A percentile compares a stretch with the other conserved stretches of the same genome.
Evolutionary conservation across 1,140 invertebrate genomes (phyloP).

Genomic region (Stegodyphus dumicola): DNA sequence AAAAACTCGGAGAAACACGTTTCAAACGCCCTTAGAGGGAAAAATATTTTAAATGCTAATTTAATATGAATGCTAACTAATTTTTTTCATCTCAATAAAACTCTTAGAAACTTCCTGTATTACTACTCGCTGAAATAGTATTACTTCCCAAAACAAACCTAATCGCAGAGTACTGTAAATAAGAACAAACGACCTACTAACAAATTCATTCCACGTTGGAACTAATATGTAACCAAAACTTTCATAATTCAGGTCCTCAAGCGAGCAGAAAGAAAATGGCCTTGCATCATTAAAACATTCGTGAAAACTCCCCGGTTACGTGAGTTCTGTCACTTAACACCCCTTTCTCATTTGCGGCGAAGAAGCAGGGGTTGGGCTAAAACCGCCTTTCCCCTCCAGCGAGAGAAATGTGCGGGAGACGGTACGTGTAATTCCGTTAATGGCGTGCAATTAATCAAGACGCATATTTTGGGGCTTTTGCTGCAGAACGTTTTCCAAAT

Average conservation of each 20-base stretch:
- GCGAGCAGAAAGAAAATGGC: neutral
- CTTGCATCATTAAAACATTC: neutral
- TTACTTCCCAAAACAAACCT: neutral
- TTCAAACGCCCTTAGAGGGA: no score
- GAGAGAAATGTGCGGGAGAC: neutral
- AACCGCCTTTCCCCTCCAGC: no score
- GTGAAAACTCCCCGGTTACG: neutral
- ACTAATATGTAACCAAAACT: neutral
- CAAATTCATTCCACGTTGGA: neutral
- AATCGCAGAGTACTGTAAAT: neutral
- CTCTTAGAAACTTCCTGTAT: no score
- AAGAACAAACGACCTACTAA: neutral
- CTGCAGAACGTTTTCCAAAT: no score
- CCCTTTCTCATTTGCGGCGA: neutral
- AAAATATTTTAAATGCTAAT: no score
- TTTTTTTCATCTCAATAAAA: no score
- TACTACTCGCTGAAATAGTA: no score
- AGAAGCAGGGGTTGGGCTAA: neutral
- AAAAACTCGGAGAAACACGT: no score
- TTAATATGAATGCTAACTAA: no score
- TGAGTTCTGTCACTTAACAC: conserved; percentile 4
- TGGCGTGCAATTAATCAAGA: neutral
- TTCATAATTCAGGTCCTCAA: neutral
- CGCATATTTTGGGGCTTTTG: neutral
- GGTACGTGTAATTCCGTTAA: neutral